A percentile compares a stretch with the other conserved stretches of the same genome.
These are phyloP conservation scores for Rhinopomastus cyanomelas DNA, from an alignment of 2,113 vertebrate species.

Conservation along the genomic window DNA sequence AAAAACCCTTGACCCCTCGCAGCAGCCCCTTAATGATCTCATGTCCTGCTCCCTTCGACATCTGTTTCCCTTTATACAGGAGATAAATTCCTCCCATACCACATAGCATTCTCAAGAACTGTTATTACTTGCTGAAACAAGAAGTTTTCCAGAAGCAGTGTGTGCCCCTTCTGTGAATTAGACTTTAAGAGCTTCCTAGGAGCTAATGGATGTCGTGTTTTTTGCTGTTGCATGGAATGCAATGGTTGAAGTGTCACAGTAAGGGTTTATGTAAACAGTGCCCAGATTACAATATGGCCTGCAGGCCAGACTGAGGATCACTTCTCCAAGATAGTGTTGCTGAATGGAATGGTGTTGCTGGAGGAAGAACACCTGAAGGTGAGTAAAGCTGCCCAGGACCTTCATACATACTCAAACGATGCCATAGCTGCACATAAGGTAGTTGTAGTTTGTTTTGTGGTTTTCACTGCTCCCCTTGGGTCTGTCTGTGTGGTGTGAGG, in stretches of 20 bases:
- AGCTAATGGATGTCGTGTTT: not conserved
- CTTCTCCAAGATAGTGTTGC: not conserved
- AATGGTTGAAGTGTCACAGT: not conserved
- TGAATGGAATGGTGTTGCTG: not conserved
- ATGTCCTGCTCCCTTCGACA: not conserved
- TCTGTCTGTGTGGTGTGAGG: not conserved
- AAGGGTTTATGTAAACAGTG: not conserved
- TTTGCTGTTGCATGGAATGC: not conserved
- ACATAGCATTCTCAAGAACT: constrained; percentile 15
- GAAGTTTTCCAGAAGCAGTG: not conserved
- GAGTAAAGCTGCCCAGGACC: not conserved
- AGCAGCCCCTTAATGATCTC: not conserved
- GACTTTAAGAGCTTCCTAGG: not conserved
- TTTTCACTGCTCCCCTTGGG: not conserved
- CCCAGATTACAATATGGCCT: not conserved
- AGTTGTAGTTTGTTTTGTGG: not conserved
- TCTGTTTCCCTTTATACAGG: constrained; percentile 50
- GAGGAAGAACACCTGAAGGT: not conserved
- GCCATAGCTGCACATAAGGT: not conserved
- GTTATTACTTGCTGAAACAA: not conserved
- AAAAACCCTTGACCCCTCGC: not conserved
- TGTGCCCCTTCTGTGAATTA: not conserved
- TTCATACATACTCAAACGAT: not conserved
- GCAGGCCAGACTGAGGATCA: not conserved
- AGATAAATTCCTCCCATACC: constrained; percentile 57